Conservation (phyloP, 2,797 vertebrate genomes). For the Lerista edwardsae region DNA sequence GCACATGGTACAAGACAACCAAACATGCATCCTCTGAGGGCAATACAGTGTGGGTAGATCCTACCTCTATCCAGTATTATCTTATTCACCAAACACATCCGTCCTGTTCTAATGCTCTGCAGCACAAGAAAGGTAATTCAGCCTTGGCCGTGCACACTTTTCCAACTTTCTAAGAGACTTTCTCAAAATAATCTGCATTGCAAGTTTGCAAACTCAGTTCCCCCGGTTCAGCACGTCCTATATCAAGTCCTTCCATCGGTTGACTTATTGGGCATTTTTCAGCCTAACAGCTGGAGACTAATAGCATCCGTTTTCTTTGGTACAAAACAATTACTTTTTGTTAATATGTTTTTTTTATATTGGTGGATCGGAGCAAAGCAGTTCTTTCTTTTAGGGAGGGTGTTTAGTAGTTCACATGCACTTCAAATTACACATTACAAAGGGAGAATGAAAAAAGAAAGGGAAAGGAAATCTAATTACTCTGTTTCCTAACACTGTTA, state of each 20-base stretch:
- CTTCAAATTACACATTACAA: not conserved
- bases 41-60: not conserved
- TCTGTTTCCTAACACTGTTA: constrained; percentile 7
- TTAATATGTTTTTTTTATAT: not conserved
- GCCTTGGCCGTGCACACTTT: not conserved
- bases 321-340: not conserved
- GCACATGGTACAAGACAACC: not conserved
- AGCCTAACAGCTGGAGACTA: not conserved
- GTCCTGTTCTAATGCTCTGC: too few relatives aligned
- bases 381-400: not conserved
- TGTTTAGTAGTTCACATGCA: not conserved
- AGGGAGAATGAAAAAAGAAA: constrained; percentile 12
- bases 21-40: not conserved
- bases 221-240: not conserved
- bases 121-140: too few relatives aligned
- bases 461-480: constrained; percentile 31
- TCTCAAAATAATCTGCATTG: not conserved
- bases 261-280: not conserved
- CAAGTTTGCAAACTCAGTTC: not conserved
- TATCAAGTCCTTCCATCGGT: not conserved
- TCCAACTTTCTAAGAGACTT: not conserved
- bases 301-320: not conserved
- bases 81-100: too few relatives aligned
- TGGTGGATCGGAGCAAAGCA: constrained; percentile 9
- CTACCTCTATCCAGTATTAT: too few relatives aligned